Base-by-base conservation (phyloP, 2,888 invertebrate genomes). In the Xestia ashworthii region DNA sequence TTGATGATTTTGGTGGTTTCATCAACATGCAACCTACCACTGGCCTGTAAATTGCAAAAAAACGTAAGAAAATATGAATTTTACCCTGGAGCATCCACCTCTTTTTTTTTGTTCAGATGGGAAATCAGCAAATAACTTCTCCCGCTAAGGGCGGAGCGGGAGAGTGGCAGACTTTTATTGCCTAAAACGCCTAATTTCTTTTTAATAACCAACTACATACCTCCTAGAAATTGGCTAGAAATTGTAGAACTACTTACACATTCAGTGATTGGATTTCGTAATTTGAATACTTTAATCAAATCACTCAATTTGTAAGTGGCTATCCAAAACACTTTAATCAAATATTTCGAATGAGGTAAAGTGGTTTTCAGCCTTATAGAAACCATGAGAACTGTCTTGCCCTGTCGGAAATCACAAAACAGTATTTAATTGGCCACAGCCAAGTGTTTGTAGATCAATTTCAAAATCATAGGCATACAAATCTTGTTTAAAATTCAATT, bases 391-490 rank as follows among this genome's bases (percentile, higher is more conserved):
- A 8, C 38, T 64, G 22, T 14, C 12, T 5, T 22, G 14, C 8
- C 19, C 6, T 14, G n/a, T 32, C 48, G 8, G 38, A 32, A 71
- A 58, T 50, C n/a, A 44, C 11, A 79, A 38, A 71, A 48, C 41
- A 44, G 14, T 25, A 22, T 71, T 81, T 64, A 83, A 83, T 71
- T 79, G 46, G 22, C 8, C 50, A 14, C n/a, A 46, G 1, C 38
- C 19, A 55, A 82, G 53, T 82, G 83, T 82, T 77, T 85, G 58
- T 32, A 66, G 66, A 67, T 50, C 70, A 67, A 70, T 72, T 82
- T 73, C 50, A 70, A 48, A 38, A 53, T 14, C 60, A 46, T 5
- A 53, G 38, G 53, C 79, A 84, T 1, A 53, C 46, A 80, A 50
- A 70, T 44, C 65, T 48, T 71, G 25, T 75, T 81, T 75, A n/a